Conservation (phyloP, 37 sponge, comb jelly and placozoan genomes). For the Ianthella basta region DNA sequence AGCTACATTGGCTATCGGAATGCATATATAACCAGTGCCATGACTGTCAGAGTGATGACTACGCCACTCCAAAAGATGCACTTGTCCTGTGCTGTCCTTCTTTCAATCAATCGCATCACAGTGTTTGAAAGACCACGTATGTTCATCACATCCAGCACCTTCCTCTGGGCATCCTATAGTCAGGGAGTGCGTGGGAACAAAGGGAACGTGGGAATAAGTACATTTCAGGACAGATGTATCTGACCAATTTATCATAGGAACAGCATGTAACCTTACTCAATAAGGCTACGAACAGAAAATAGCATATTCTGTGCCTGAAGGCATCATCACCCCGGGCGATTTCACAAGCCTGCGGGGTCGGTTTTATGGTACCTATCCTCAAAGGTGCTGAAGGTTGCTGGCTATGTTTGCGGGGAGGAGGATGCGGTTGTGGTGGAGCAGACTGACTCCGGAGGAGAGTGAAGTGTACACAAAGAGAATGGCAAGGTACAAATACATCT, state of each 20-base stretch:
- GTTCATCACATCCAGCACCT: slow-evolving; percentile 61
- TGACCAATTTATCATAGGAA: too few species aligned
- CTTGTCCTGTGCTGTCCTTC: slow-evolving; percentile 65
- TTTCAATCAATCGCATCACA: slow-evolving; percentile 85
- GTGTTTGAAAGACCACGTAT: slow-evolving; percentile 81
- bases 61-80: slow-evolving; percentile 72
- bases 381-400: slow-evolving; percentile 3
- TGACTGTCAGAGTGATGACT: slow-evolving; percentile 41
- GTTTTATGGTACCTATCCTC: slow-evolving; percentile 8
- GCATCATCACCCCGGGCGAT: too few species aligned
- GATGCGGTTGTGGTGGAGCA: slow-evolving; percentile 37
- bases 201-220: too few species aligned
- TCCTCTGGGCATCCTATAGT: slow-evolving; percentile 63
- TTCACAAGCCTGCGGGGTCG: background rate
- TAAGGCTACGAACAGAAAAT: too few species aligned
- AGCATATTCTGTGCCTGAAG: too few species aligned
- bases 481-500: background rate
- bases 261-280: too few species aligned
- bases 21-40: slow-evolving; percentile 50
- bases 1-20: slow-evolving; percentile 34
- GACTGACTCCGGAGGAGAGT: slow-evolving; percentile 40
- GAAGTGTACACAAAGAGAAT: slow-evolving; percentile 1
- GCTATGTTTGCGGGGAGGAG: slow-evolving; percentile 35
- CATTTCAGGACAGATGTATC: too few species aligned
- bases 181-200: too few species aligned